Conservation (phyloP, 2,797 vertebrate species). For the Typhlichthys subterraneus region DNA sequence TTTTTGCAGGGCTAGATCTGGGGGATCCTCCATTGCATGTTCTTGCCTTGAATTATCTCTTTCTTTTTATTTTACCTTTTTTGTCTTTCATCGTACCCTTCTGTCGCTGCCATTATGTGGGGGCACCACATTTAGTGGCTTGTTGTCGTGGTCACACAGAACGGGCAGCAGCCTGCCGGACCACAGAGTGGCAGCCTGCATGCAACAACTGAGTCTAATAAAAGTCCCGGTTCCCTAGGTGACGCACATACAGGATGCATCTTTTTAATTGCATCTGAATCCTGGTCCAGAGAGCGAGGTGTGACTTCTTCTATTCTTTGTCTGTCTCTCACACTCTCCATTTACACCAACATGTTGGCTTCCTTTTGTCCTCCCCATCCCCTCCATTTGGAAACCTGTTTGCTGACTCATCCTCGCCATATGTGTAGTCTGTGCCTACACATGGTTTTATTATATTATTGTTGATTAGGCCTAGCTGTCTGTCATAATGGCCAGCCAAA, state of each 20-base stretch:
- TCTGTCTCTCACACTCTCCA: slow-evolving; percentile 12
- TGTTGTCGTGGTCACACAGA: slow-evolving; percentile 40
- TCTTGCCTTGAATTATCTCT: no score
- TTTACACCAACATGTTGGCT: not conserved
- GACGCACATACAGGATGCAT: slow-evolving; percentile 46
- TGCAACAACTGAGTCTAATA: slow-evolving; percentile 58
- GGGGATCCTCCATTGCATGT: no score
- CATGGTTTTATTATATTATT: slow-evolving; percentile 15
- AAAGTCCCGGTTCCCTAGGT: slow-evolving; percentile 40
- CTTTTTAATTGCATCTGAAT: slow-evolving; percentile 67
- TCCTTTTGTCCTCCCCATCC: not conserved
- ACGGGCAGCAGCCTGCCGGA: not conserved
- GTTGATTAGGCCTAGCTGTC: no score
- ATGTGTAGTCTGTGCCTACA: slow-evolving; percentile 27
- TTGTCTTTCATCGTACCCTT: no score
- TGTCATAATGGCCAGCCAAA: slow-evolving; percentile 20
- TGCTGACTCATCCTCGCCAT: slow-evolving; percentile 61
- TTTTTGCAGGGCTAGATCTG: not conserved
- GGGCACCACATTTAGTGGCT: slow-evolving; percentile 19
- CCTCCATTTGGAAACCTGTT: slow-evolving; percentile 11
- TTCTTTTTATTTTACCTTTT: no score
- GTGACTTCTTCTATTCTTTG: slow-evolving; percentile 26
- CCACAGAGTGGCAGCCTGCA: slow-evolving; percentile 28
- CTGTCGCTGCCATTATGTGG: slow-evolving; percentile 2
- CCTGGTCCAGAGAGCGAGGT: slow-evolving; percentile 25